Base-by-base conservation (phyloP, 1,140 invertebrate species). In the Cardiocondyla obscurior region DNA sequence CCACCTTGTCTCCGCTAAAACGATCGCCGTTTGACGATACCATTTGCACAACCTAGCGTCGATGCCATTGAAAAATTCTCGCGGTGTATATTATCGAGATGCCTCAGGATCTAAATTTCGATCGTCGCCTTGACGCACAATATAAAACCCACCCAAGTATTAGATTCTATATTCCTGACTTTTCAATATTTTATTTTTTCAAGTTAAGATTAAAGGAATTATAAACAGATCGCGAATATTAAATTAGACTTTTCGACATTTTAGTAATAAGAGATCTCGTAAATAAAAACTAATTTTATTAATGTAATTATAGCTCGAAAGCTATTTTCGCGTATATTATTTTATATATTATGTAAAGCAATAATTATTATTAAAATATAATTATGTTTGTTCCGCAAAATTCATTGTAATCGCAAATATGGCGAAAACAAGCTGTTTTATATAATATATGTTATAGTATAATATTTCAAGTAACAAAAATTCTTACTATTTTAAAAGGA, bases 21-120 rank as follows among this genome's bases (percentile, higher is more conserved):
- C 42, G 62, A 67, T 79, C 62, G 33, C 10, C 6, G 8, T 67
- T 76, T 77, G 74, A 51, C 12, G 10, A 79, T 67, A 79, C 12
- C 46, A 42, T 39, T 79, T 67, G 30, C 58, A 49, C 57, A 77
- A 16, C 19, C 25, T 76, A 16, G 36, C 36, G 33, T 4, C 5
- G 36, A 10, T 69, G 28, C 22, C 36, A 64, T 36, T 33, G 58
- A 64, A 76, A 76, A 76, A 64, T 64, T 76, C 8, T 46, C 46
- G 28, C 36, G 2, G 7, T 39, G 30, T 25, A 64, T 4, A 25
- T 64, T 62, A 49, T 65, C n/a, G 33, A 79, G 1, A 79, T 39
- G 12, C 69, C 22, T 79, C 19, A 22, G 39, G 0, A 28, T 77
- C 8, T 39, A 76, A 76, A 65, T 76, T 77, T 79, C 14, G 22